Base-by-base conservation (phyloP, 2,888 invertebrate species). In the Platerodrilus igneus region DNA sequence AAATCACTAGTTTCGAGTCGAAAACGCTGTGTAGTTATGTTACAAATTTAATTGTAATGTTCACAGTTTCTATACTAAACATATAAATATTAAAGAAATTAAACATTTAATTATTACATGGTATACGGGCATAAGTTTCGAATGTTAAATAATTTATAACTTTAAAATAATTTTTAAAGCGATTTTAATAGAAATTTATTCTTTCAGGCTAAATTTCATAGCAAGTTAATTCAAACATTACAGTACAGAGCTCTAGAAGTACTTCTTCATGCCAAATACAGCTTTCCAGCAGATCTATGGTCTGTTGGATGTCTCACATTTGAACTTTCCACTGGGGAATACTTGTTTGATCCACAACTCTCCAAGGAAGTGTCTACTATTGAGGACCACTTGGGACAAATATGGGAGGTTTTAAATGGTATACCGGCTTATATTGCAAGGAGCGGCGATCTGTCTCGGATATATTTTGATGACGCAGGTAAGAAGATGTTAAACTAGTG, bases 321-420 rank as follows among this genome's bases (percentile, higher is more conserved):
- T 68, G 89, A 90, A 64, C 64, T 90, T 57, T 86, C 86, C 6
- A 88, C 87, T n/a, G 89, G 88, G 2, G 89, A 90, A 65, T 89
- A 86, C 68, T 67, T 90, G 47, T 90, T 90, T 66, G 88, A 88
- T 68, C 88, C 88, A 10, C 80, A 81, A 41, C 81, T 84, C 5
- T 62, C 63, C 11, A 79, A 80, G 48, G 79, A 78, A 47, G 83
- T 85, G 60, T 76, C 81, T 5, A 72, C 86, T 3, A 86, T 88
- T 64, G 87, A 89, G 64, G 89, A 90, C 64, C 89, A 90, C 67
- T 68, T 90, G 55, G 87, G 88, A 23, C 83, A 89, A 62, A 83
- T 90, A 55, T 83, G 87, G 55, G 89, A 90, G 68, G 74, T 89
- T 38, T 69, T 89, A 14, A 88, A 88, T 34, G 76, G 79, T 19